Evolutionary conservation across 2,797 vertebrate species (phyloP).

Genomic region (Gambelia wislizenii): DNA sequence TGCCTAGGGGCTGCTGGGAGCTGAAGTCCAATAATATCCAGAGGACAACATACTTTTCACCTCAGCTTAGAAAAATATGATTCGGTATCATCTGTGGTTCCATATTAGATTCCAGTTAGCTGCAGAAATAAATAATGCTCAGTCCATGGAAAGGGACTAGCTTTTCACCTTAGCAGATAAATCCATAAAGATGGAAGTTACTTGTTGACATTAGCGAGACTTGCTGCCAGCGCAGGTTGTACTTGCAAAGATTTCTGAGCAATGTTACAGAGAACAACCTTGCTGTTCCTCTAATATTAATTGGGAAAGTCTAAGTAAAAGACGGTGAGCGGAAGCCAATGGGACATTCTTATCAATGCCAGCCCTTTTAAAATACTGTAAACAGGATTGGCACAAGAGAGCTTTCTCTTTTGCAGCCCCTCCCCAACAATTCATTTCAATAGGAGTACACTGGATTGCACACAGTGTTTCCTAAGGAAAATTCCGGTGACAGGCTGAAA

Average conservation of each 20-base stretch:
- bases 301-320: constrained; percentile 17
- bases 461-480: not conserved
- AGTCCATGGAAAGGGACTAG: constrained; percentile 9
- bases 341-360: not conserved
- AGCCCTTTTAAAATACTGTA: not conserved
- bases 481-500: not conserved
- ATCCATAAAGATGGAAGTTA: not conserved
- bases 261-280: not conserved
- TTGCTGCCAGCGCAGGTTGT: rapidly evolving
- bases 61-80: not conserved
- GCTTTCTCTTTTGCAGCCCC: not conserved
- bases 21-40: too few species aligned
- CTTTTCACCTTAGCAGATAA: constrained; percentile 7
- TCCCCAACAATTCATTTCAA: not conserved
- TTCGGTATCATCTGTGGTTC: not conserved
- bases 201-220: constrained; percentile 1
- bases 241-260: not conserved
- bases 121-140: not conserved
- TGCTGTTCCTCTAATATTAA: not conserved
- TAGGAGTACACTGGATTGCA: too few species aligned
- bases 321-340: not conserved
- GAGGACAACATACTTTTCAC: too few species aligned
- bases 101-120: not conserved
- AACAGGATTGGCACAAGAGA: not conserved
- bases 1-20: too few species aligned